These are phyloP conservation scores for Ianthella basta DNA, from an alignment of 37 sponge, comb jelly and placozoan species.

Conservation along the genomic window DNA sequence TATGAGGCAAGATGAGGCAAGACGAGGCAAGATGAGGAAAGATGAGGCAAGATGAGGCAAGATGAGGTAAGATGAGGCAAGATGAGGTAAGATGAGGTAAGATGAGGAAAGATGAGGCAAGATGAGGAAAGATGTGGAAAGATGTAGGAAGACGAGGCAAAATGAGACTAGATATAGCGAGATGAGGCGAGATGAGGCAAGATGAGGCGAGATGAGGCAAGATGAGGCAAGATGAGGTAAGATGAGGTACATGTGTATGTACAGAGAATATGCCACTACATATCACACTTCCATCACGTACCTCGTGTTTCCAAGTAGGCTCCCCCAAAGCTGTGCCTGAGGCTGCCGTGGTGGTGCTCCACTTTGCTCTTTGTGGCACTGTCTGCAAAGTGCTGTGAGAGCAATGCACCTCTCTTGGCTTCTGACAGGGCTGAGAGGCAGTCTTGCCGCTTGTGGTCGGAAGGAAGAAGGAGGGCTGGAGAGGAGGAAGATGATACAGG, in stretches of 20 bases:
- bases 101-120: neutral
- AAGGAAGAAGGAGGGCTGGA: constrained; percentile 41
- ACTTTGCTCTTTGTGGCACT: neutral
- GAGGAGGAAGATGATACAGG: neutral
- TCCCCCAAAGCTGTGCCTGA: constrained; percentile 45
- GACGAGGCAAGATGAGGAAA: no score
- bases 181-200: neutral
- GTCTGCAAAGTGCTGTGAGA: constrained; percentile 2
- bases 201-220: neutral
- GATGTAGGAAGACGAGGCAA: neutral
- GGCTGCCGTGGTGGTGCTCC: neutral
- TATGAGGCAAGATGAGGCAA: no score
- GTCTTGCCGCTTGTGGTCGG: constrained; percentile 32
- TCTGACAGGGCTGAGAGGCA: constrained; percentile 29
- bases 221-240: neutral
- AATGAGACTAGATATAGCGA: neutral
- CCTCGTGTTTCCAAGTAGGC: constrained; percentile 57
- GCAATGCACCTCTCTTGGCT: constrained; percentile 14
- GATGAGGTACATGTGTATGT: neutral
- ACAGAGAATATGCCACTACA: neutral
- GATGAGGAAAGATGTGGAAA: neutral
- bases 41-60: no score
- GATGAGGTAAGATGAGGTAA: neutral
- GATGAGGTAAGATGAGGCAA: no score
- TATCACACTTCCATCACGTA: neutral